These are phyloP conservation scores for Rhagoletis pomonella DNA, from an alignment of 1,140 invertebrate genomes.

Conservation along the genomic window DNA sequence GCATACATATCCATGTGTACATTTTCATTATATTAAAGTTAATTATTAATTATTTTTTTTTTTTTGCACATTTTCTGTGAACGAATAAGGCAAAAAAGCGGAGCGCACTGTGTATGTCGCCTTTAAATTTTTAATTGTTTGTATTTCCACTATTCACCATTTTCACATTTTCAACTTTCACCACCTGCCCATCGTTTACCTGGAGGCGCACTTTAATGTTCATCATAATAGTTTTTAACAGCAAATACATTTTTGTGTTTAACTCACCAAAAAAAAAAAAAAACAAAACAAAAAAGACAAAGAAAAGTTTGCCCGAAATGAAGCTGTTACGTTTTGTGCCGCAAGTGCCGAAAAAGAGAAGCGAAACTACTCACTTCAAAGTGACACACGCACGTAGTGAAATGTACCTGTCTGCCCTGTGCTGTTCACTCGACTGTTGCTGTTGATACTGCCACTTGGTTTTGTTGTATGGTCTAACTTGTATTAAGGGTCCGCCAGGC, in stretches of 20 bases:
- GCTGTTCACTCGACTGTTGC: background rate
- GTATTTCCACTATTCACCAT: background rate
- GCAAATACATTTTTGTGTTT: background rate
- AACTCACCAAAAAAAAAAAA: background rate
- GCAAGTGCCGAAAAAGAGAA: background rate
- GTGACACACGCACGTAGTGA: slow-evolving; percentile 1
- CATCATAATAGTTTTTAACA: background rate
- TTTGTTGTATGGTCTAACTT: background rate
- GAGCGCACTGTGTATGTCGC: no score
- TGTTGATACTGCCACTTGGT: background rate
- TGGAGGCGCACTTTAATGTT: background rate
- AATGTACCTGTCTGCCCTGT: background rate
- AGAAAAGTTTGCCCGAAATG: background rate
- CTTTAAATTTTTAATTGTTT: no score
- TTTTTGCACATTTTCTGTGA: no score
- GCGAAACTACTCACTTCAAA: background rate
- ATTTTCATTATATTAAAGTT: no score
- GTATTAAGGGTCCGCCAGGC: background rate
- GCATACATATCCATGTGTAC: no score
- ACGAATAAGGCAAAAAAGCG: no score
- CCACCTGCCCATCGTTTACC: background rate
- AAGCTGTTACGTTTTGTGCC: background rate
- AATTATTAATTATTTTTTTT: no score
- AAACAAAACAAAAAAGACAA: background rate
- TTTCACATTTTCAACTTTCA: background rate